phyloP scores from a whole-genome alignment of 2,797 vertebrate species.

The Holocentrus rufus region DNA sequence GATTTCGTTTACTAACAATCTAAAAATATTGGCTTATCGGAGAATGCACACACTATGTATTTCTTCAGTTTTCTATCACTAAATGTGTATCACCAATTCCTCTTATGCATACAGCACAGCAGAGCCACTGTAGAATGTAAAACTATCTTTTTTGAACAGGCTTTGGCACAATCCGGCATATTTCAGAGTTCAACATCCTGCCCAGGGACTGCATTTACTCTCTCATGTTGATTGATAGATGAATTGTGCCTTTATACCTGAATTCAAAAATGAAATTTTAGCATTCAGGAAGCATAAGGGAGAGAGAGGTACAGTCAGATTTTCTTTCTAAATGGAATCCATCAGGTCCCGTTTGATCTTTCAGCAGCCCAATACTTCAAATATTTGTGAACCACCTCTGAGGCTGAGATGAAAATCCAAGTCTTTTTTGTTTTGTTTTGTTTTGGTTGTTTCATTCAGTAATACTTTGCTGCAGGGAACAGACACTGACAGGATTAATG shows the following conservation, averaged over 20 bases:
- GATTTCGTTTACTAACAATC: background rate
- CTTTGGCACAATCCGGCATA: constrained; percentile 30
- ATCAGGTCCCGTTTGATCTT: constrained; percentile 29
- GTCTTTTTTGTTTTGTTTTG: constrained; percentile 14
- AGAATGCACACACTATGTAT: too few relatives aligned
- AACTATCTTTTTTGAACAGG: constrained; percentile 19
- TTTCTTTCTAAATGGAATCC: constrained; percentile 22
- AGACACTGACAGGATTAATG: constrained; percentile 26
- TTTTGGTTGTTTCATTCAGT: constrained; percentile 17
- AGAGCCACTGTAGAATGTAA: too few relatives aligned
- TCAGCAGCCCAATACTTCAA: constrained; percentile 9
- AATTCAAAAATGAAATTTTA: background rate
- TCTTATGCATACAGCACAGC: too few relatives aligned
- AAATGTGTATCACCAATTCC: too few relatives aligned
- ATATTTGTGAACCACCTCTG: constrained; percentile 16
- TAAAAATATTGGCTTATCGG: too few relatives aligned
- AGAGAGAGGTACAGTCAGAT: constrained; percentile 20
- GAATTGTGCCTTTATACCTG: constrained; percentile 24
- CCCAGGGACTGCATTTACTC: constrained; percentile 25
- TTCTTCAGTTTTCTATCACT: too few relatives aligned
- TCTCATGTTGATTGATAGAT: constrained; percentile 37
- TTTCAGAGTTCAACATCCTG: constrained; percentile 43
- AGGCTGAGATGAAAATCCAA: constrained; percentile 36
- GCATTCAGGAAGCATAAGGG: background rate
- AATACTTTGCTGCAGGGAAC: constrained; percentile 22